phyloP scores from a whole-genome alignment of 2,888 invertebrate species.

The Gymnoscelis rufifasciata region DNA sequence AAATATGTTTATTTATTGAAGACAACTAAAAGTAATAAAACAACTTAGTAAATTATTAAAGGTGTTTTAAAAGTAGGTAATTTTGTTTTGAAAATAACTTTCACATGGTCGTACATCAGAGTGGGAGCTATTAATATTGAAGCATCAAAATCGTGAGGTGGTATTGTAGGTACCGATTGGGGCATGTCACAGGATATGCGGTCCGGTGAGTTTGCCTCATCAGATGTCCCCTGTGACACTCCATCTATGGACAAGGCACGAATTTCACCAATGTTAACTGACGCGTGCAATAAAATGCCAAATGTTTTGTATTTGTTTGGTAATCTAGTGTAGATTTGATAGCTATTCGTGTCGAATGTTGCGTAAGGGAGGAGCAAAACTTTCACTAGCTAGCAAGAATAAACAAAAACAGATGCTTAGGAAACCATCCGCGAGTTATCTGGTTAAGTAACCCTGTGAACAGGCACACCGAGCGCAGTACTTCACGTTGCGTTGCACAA shows the following conservation, averaged over 20 bases:
- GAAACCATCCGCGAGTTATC: conserved; percentile 55
- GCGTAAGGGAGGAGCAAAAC: conserved; percentile 48
- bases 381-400: conserved; percentile 47
- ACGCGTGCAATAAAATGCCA: conserved; percentile 47
- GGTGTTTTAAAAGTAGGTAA: no score
- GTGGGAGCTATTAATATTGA: conserved; percentile 37
- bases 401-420: conserved; percentile 52
- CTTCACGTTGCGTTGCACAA: conserved; percentile 62
- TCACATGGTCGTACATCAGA: neutral
- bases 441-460: conserved; percentile 62
- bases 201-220: conserved; percentile 59
- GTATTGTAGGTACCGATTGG: conserved; percentile 28
- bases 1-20: no score
- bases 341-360: conserved; percentile 30
- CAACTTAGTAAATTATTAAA: no score
- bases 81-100: neutral
- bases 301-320: conserved; percentile 29
- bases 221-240: conserved; percentile 65
- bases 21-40: no score
- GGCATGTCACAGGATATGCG: conserved; percentile 67
- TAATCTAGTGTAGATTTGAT: conserved; percentile 6
- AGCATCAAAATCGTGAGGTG: conserved; percentile 43
- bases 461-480: conserved; percentile 50
- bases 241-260: conserved; percentile 48
- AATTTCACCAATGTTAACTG: conserved; percentile 65